phyloP scores from a whole-genome alignment of 2,888 invertebrate species.

The Oxystoma pomonae region DNA sequence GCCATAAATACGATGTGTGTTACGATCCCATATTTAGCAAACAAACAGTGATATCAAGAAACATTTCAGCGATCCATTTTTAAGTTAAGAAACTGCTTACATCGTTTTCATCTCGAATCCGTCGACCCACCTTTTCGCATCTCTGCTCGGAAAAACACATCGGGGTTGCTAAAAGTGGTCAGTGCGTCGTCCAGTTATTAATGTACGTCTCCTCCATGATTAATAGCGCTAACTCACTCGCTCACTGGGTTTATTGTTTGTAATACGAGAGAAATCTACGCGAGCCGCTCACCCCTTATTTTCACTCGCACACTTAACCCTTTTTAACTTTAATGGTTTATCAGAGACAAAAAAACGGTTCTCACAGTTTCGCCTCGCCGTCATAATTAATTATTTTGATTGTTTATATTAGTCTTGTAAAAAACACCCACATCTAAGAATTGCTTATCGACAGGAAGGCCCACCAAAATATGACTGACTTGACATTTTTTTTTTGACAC shows the following conservation, averaged over 20 bases:
- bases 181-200: conserved; percentile 40
- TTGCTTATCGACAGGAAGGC: no score
- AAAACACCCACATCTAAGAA: neutral
- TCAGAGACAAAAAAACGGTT: neutral
- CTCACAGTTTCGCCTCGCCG: neutral
- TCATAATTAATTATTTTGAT: neutral
- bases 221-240: conserved; percentile 25
- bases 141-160: conserved; percentile 19
- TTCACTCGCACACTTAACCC: conserved; percentile 13
- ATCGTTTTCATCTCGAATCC: conserved; percentile 7
- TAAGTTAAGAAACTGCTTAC: no score
- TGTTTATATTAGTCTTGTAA: neutral
- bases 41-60: no score
- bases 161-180: conserved; percentile 33
- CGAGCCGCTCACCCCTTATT: neutral
- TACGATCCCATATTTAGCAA: no score
- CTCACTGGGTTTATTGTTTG: neutral
- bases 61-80: no score
- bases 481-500: no score
- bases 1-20: no score
- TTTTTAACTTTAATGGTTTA: conserved; percentile 19
- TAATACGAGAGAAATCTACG: neutral
- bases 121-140: conserved; percentile 10
- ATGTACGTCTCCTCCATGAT: conserved; percentile 41
- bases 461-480: no score